These are phyloP conservation scores for Cotesia congregata DNA, from an alignment of 2,888 invertebrate species.

Conservation along the genomic window DNA sequence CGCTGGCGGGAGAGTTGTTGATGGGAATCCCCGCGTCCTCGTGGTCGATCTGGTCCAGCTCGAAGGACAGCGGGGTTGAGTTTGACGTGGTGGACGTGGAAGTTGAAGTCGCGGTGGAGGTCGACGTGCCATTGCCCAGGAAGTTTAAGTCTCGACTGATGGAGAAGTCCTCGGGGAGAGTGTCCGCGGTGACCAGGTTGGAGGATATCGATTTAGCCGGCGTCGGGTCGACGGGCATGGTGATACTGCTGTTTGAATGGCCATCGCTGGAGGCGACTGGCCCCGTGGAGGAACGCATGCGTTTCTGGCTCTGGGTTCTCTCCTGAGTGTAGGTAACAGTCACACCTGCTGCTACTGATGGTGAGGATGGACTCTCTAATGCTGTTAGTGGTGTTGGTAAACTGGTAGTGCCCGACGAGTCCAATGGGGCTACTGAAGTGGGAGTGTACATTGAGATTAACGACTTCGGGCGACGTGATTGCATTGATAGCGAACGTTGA, in stretches of 20 bases:
- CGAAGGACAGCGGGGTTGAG: constrained; percentile 41
- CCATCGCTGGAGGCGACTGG: constrained; percentile 44
- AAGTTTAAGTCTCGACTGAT: constrained; percentile 14
- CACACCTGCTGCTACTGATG: constrained; percentile 33
- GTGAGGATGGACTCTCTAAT: constrained; percentile 14
- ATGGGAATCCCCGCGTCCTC: constrained; percentile 33
- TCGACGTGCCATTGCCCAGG: not conserved
- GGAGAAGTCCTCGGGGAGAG: not conserved
- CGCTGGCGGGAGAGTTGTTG: constrained; percentile 52
- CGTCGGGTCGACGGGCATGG: constrained; percentile 66
- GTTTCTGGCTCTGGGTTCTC: constrained; percentile 42
- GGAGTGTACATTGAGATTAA: constrained; percentile 14
- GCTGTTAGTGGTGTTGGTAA: constrained; percentile 19
- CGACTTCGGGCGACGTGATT: not conserved
- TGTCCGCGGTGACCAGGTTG: constrained; percentile 12
- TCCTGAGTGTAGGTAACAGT: constrained; percentile 23
- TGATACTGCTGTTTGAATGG: constrained; percentile 62
- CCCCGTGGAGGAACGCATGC: constrained; percentile 54
- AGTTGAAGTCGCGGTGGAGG: constrained; percentile 24
- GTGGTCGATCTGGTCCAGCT: constrained; percentile 38
- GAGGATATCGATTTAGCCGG: constrained; percentile 59
- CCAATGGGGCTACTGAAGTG: constrained; percentile 3
- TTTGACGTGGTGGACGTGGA: constrained; percentile 19
- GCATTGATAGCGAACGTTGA: constrained; percentile 36
- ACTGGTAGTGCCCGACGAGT: constrained; percentile 15